These are phyloP conservation scores for Neopelma chrysocephalum DNA, from an alignment of 2,797 vertebrate genomes.

Conservation along the genomic window DNA sequence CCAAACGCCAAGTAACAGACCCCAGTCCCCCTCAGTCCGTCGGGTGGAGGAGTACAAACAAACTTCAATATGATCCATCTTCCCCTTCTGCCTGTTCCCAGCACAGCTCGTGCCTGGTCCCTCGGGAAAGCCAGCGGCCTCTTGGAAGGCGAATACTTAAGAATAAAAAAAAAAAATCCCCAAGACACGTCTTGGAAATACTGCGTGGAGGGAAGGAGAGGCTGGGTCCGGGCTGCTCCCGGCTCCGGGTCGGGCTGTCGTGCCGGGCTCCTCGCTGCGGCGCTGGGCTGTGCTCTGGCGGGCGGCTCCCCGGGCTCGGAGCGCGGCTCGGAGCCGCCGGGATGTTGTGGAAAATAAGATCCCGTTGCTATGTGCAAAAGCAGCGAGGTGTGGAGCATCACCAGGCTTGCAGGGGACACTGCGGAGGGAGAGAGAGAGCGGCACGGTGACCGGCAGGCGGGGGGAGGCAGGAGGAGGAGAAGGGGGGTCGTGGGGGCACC, in stretches of 20 bases:
- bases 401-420: constrained; percentile 99
- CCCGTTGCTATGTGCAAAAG: constrained; percentile 81
- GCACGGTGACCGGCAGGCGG: neutral
- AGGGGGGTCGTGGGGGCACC: fast-evolving
- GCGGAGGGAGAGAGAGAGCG: constrained; percentile 46
- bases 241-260: neutral
- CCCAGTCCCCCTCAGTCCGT: constrained; percentile 68
- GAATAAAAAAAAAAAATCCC: neutral
- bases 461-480: neutral
- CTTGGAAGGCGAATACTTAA: constrained; percentile 24
- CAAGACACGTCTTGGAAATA: constrained; percentile 60
- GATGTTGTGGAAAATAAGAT: constrained; percentile 81
- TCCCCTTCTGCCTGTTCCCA: constrained; percentile 25
- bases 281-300: constrained; percentile 48
- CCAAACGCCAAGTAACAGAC: constrained; percentile 75
- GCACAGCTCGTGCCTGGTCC: constrained; percentile 10
- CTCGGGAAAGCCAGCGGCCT: constrained; percentile 16
- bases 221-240: neutral
- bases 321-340: constrained; percentile 62
- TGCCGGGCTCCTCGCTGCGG: constrained; percentile 19
- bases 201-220: constrained; percentile 57
- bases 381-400: constrained; percentile 86
- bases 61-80: constrained; percentile 25
- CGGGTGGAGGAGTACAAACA: constrained; percentile 22
- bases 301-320: constrained; percentile 75